phyloP scores from a whole-genome alignment of 2,888 invertebrate genomes.

The Oxyscelio sp. region DNA sequence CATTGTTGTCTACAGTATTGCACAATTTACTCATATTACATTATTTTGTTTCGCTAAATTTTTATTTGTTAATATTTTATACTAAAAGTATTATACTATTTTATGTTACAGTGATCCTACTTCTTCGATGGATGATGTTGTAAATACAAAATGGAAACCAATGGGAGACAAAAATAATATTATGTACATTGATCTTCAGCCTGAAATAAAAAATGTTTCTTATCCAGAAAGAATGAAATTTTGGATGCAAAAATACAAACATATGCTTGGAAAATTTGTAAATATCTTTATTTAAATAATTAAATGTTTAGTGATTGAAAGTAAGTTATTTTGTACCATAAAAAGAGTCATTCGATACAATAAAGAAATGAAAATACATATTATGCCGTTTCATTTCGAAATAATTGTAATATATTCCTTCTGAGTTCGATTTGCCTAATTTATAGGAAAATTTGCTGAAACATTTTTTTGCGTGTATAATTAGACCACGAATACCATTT shows the following conservation, averaged over 20 bases:
- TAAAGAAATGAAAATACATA: background rate
- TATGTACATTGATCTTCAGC: slow-evolving; percentile 85
- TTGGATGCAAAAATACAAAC: slow-evolving; percentile 88
- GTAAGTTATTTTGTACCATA: background rate
- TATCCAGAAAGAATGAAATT: slow-evolving; percentile 87
- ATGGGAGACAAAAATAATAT: slow-evolving; percentile 84
- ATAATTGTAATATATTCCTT: too few relatives aligned
- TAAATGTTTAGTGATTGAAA: background rate
- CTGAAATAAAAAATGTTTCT: slow-evolving; percentile 83
- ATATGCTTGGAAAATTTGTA: slow-evolving; percentile 77
- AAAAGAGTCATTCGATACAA: background rate
- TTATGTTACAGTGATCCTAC: slow-evolving; percentile 86
- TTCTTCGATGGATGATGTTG: slow-evolving; percentile 82
- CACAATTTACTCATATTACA: too few relatives aligned
- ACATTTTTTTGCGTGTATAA: too few relatives aligned
- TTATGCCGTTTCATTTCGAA: too few relatives aligned
- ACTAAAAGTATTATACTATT: background rate
- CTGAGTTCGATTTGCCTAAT: too few relatives aligned
- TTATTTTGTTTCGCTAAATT: too few relatives aligned
- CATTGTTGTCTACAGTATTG: too few relatives aligned
- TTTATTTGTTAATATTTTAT: too few relatives aligned
- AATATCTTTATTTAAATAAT: slow-evolving; percentile 13
- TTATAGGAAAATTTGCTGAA: too few relatives aligned
- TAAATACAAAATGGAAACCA: slow-evolving; percentile 87
- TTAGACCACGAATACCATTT: too few relatives aligned